A percentile compares a stretch with the other conserved stretches of the same genome.
Evolutionary conservation across 2,113 vertebrate genomes (phyloP).

Genomic region (Coracopsis vasa): DNA sequence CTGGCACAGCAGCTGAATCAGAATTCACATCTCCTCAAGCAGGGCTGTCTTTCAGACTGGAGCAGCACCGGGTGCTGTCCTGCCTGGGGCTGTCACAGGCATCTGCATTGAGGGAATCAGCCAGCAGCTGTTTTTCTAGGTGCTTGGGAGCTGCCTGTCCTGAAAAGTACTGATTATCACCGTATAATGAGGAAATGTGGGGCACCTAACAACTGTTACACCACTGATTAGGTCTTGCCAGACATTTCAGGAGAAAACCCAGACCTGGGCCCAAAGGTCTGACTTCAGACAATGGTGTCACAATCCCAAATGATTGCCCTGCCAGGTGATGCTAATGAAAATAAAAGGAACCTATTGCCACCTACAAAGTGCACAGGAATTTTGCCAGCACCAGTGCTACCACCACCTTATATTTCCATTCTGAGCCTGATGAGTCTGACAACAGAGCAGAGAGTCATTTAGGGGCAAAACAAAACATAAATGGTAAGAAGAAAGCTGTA

Average conservation of each 20-base stretch:
- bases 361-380: not conserved
- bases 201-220: not conserved
- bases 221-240: not conserved
- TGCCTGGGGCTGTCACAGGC: not conserved
- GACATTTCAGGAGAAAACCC: not conserved
- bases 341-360: not conserved
- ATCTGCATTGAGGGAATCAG: not conserved
- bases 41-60: not conserved
- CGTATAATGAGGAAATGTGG: not conserved
- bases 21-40: not conserved
- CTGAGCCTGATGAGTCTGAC: not conserved
- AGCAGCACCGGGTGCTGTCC: fast-evolving
- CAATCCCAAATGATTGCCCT: not conserved
- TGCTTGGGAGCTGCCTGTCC: not conserved
- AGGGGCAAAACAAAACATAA: not conserved
- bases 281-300: not conserved
- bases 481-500: not conserved
- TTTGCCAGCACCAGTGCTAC: not conserved
- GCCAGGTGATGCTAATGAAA: not conserved
- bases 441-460: not conserved
- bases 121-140: not conserved
- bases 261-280: not conserved
- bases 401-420: not conserved
- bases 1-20: not conserved
- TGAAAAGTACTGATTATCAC: not conserved